phyloP scores from a whole-genome alignment of 2,113 vertebrate genomes.

The Oxygymnocypris stewartii region DNA sequence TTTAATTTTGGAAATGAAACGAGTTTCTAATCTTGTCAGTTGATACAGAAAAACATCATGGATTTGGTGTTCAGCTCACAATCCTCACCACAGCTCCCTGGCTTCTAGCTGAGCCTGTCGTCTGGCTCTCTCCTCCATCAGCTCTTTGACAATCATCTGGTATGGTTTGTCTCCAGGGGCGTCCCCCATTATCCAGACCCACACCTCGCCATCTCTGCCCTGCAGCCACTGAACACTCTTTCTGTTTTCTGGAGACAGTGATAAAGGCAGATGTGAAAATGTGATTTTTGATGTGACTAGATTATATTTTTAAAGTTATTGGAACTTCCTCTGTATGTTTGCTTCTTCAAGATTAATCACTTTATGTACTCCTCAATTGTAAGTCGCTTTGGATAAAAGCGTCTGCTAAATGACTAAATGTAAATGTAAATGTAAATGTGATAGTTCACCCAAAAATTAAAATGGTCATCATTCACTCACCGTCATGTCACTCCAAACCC shows the following conservation, averaged over 20 bases:
- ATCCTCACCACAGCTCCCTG: slow-evolving; percentile 78
- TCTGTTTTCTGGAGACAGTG: slow-evolving; percentile 4
- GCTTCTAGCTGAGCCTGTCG: slow-evolving; percentile 82
- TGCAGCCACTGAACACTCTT: slow-evolving; percentile 74
- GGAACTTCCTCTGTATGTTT: too few relatives aligned
- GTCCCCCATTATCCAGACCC: slow-evolving; percentile 88
- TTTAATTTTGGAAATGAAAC: slow-evolving; percentile 5
- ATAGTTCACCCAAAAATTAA: not conserved
- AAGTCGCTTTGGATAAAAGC: too few relatives aligned
- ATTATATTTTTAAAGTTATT: not conserved
- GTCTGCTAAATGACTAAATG: too few relatives aligned
- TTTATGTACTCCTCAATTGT: too few relatives aligned
- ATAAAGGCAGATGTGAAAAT: slow-evolving; percentile 11
- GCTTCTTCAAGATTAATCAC: too few relatives aligned
- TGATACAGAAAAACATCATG: not conserved
- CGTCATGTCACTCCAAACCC: not conserved
- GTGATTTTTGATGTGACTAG: not conserved
- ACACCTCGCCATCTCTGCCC: slow-evolving; percentile 79
- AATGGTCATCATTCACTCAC: not conserved
- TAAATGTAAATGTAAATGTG: too few relatives aligned
- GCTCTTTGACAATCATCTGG: slow-evolving; percentile 79
- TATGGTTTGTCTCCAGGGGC: slow-evolving; percentile 78
- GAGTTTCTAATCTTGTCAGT: not conserved
- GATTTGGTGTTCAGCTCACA: not conserved
- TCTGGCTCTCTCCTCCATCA: slow-evolving; percentile 78